Base-by-base conservation (phyloP, 2,888 invertebrate species). In the Drosophila setosimentum region DNA sequence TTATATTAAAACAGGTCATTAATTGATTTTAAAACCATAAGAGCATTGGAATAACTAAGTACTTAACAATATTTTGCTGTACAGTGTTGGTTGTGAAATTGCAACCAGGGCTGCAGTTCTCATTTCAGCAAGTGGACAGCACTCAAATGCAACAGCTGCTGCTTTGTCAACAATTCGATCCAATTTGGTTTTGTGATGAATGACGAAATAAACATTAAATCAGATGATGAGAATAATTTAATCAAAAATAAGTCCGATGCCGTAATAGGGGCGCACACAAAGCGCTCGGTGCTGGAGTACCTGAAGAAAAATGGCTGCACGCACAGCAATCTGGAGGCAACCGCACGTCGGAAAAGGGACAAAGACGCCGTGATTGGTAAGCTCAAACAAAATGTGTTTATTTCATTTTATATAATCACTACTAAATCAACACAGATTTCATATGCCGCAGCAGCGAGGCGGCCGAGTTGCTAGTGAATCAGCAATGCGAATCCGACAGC, bases 401-500 rank as follows among this genome's bases (percentile, higher is more conserved):
- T 16, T 45, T 24, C 5, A 10, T 4, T n/a, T 24, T 49, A 10
- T 45, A 3, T 24, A n/a, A 40, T 5, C 1, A 40, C 7, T 35
- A 40, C n/a, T 48, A 10, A 13, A 4, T 8, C 13, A 8, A 18
- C 13, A 6, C 24, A 92, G 92, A 85, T n/a, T 91, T 79, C 49
- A 66, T 91, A 7, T 76, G 85, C 37, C 58, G 72, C 45, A 69
- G 73, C n/a, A 74, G 74, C 7, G 54, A 79, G 29, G 63, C 76
- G 16, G 89, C 92, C 0, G 83, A 89, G 48, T 18, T 61, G 1
- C 68, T 80, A 59, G 90, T 92, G 1, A 78, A 80, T 18, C 80
- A 87, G 24, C 92, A 92, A 57, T 91, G 86, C 21, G 80, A 87
- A 29, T 90, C 91, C 1, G 65, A 85, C 2, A 86, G 89, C 29